Evolutionary conservation across 2,888 invertebrate genomes (phyloP), one percentile per base, ranked within the genome.

Genomic region (Tuberolachnus salignus): DNA sequence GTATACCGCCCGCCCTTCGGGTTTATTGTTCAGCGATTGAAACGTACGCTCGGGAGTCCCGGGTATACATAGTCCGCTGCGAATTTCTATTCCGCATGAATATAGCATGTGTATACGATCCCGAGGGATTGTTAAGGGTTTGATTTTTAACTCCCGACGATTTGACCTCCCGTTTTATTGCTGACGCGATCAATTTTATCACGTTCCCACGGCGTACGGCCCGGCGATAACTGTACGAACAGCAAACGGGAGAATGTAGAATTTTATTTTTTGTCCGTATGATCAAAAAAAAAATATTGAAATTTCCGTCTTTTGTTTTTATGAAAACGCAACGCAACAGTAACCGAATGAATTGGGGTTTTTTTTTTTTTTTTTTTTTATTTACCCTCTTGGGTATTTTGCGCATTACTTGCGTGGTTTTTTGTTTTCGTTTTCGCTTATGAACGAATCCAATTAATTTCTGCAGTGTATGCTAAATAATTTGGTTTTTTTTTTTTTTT

Each of bases 51-150:
- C 53, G 1, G 42, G 34, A 55, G 34, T 34, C n/a, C n/a, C 34
- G 34, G 34, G 3, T 6, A 6, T 6, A 34, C 34, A 34, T 69
- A 21, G 23, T 23, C 23, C 10, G 8, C 49, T 26, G 57, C 13
- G 10, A 57, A 53, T 11, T 23, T 23, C 49, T 23, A 57, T 64
- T 46, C 66, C 66, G 42, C 59, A 19, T 42, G 63, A 63, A 63
- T 63, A 34, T 34, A 13, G 63, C 42, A 63, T 6, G 34, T 34
- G 6, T 34, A 34, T 34, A 34, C 34, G 34, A 34, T 42, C 63
- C 42, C 21, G 55, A 21, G 55, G 69, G 42, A 70, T 69, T 19
- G 14, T 21, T 55, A 69, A 55, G 55, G 55, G 55, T 55, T 55
- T 21, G 55, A 16, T 53, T 55, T 16, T 44, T 42, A 55, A 70